phyloP scores from a whole-genome alignment of 2,888 invertebrate species.

The Drosophila meridiana region DNA sequence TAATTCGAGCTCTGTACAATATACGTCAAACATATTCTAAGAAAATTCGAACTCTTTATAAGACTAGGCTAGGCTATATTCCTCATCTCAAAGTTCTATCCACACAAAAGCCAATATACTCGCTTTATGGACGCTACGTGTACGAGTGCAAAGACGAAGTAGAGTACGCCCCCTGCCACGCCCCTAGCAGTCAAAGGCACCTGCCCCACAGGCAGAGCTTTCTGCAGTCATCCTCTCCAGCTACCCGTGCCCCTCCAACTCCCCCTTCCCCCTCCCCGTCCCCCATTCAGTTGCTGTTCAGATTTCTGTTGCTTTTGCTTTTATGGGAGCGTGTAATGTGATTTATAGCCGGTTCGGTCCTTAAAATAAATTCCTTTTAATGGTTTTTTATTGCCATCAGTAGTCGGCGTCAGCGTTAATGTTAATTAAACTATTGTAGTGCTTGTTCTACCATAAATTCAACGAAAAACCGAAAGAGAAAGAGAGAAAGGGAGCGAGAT shows the following conservation, averaged over 20 bases:
- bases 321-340: constrained; percentile 77
- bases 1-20: no score
- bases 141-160: background rate
- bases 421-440: constrained; percentile 80
- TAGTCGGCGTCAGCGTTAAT: constrained; percentile 77
- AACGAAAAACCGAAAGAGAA: constrained; percentile 7
- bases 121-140: background rate
- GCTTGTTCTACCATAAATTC: constrained; percentile 38
- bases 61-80: background rate
- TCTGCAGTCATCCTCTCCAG: constrained; percentile 38
- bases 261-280: background rate
- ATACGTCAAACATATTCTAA: no score
- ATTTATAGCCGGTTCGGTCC: constrained; percentile 78
- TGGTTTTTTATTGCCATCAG: constrained; percentile 80
- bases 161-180: constrained; percentile 24
- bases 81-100: background rate
- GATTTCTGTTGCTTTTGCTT: constrained; percentile 67
- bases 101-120: background rate
- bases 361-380: constrained; percentile 79
- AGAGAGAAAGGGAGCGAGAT: background rate
- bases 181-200: constrained; percentile 34
- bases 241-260: background rate
- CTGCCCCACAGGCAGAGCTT: constrained; percentile 43
- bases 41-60: no score
- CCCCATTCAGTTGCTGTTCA: constrained; percentile 20